phyloP scores from a whole-genome alignment of 2,797 vertebrate genomes.

The Parauchenoglanis ngamensis region DNA sequence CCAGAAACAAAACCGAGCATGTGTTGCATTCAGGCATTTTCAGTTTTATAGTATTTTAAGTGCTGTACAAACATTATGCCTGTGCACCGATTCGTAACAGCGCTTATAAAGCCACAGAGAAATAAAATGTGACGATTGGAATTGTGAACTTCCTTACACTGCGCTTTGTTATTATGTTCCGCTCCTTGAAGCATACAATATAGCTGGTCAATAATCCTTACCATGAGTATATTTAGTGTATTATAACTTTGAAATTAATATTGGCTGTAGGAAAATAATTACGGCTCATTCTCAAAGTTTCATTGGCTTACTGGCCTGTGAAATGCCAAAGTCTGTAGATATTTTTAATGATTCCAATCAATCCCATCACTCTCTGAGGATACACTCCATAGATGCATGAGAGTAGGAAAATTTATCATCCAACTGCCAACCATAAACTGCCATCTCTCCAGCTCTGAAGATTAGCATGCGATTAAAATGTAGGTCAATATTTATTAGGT shows the following conservation, averaged over 20 bases:
- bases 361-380: slow-evolving; percentile 81
- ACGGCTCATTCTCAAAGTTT: slow-evolving; percentile 67
- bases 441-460: slow-evolving; percentile 64
- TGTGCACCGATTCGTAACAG: slow-evolving; percentile 20
- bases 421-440: slow-evolving; percentile 77
- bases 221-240: slow-evolving; percentile 45
- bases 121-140: slow-evolving; percentile 1
- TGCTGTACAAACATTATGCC: slow-evolving; percentile 32
- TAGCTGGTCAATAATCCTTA: slow-evolving; percentile 34
- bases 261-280: slow-evolving; percentile 77
- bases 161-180: slow-evolving; percentile 27
- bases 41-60: slow-evolving; percentile 32
- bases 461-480: slow-evolving; percentile 78
- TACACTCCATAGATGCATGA: slow-evolving; percentile 82
- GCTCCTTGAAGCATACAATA: slow-evolving; percentile 28
- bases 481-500: slow-evolving; percentile 82
- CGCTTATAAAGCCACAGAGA: slow-evolving; percentile 11
- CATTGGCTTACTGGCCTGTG: slow-evolving; percentile 74
- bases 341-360: slow-evolving; percentile 86
- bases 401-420: slow-evolving; percentile 79
- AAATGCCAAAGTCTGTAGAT: slow-evolving; percentile 79
- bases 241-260: slow-evolving; percentile 73
- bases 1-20: slow-evolving; percentile 37
- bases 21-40: not conserved
- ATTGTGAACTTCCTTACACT: not conserved